These are phyloP conservation scores for Drosophila borealis DNA, from an alignment of 2,888 invertebrate genomes.

Conservation along the genomic window DNA sequence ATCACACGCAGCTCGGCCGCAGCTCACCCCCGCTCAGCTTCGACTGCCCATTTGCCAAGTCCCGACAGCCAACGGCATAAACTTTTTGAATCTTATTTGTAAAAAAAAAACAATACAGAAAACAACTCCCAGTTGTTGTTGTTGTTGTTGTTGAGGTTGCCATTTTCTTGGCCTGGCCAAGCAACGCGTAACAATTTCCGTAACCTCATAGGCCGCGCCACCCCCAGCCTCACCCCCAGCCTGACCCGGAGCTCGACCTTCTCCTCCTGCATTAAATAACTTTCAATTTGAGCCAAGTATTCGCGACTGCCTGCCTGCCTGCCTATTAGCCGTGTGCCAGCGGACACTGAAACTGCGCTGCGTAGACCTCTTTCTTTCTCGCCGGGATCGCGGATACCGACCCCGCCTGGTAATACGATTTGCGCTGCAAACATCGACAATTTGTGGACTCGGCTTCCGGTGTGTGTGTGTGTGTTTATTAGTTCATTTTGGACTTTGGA, in stretches of 20 bases:
- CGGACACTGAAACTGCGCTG: slow-evolving; percentile 32
- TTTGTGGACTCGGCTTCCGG: slow-evolving; percentile 67
- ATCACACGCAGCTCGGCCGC: slow-evolving; percentile 49
- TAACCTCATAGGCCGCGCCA: slow-evolving; percentile 55
- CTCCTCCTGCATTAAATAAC: slow-evolving; percentile 68
- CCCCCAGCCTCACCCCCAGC: background rate
- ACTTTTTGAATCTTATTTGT: slow-evolving; percentile 79
- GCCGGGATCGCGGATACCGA: slow-evolving; percentile 16
- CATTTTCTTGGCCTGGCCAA: slow-evolving; percentile 48
- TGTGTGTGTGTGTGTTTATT: slow-evolving; percentile 56
- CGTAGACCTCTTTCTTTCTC: slow-evolving; percentile 34
- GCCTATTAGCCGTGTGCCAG: slow-evolving; percentile 67
- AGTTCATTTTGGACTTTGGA: slow-evolving; percentile 60
- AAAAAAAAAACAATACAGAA: slow-evolving; percentile 24
- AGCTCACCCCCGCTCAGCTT: slow-evolving; percentile 8
- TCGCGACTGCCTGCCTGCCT: slow-evolving; percentile 52
- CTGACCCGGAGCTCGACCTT: slow-evolving; percentile 14
- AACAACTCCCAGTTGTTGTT: slow-evolving; percentile 27
- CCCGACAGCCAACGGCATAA: slow-evolving; percentile 75
- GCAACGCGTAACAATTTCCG: slow-evolving; percentile 78
- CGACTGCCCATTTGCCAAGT: slow-evolving; percentile 61
- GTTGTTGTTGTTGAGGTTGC: slow-evolving; percentile 42
- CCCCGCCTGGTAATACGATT: slow-evolving; percentile 39
- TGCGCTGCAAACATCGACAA: slow-evolving; percentile 62
- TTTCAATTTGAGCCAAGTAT: slow-evolving; percentile 77